phyloP scores from a whole-genome alignment of 2,797 vertebrate genomes.

The Enteromius viviparus region DNA sequence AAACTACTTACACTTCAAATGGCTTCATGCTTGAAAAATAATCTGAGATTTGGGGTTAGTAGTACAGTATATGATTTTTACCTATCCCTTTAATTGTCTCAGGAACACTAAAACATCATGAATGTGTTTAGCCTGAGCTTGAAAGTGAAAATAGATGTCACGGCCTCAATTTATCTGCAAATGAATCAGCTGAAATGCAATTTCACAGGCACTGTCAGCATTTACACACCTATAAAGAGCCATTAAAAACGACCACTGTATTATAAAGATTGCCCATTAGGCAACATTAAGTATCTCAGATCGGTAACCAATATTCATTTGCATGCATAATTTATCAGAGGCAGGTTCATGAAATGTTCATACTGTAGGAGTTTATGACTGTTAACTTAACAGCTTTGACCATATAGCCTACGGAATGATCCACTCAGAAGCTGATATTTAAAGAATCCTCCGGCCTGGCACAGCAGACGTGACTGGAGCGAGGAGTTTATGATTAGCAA shows the following conservation, averaged over 20 bases:
- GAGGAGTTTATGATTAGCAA: conserved; percentile 11
- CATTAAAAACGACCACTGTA: conserved; percentile 22
- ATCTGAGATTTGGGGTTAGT: neutral
- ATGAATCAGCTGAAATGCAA: conserved; percentile 22
- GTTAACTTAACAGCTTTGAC: conserved; percentile 29
- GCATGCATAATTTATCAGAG: conserved; percentile 29
- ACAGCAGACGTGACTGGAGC: neutral
- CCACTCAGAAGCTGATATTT: neutral
- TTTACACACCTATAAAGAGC: conserved; percentile 6
- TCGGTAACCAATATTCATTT: conserved; percentile 12
- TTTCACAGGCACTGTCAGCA: conserved; percentile 23
- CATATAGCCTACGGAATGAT: neutral
- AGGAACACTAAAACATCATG: neutral
- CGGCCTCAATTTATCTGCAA: conserved; percentile 18
- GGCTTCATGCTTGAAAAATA: neutral
- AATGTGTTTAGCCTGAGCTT: neutral
- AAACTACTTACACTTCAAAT: neutral
- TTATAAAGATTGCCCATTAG: conserved; percentile 42
- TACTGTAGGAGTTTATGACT: conserved; percentile 18
- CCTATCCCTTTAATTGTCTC: neutral
- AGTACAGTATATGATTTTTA: neutral
- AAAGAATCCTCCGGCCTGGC: neutral
- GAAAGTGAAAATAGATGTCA: conserved; percentile 17
- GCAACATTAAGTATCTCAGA: neutral
- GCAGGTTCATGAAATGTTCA: conserved; percentile 25